Base-by-base conservation (phyloP, 2,113 vertebrate genomes). In the Syngnathus floridae region DNA sequence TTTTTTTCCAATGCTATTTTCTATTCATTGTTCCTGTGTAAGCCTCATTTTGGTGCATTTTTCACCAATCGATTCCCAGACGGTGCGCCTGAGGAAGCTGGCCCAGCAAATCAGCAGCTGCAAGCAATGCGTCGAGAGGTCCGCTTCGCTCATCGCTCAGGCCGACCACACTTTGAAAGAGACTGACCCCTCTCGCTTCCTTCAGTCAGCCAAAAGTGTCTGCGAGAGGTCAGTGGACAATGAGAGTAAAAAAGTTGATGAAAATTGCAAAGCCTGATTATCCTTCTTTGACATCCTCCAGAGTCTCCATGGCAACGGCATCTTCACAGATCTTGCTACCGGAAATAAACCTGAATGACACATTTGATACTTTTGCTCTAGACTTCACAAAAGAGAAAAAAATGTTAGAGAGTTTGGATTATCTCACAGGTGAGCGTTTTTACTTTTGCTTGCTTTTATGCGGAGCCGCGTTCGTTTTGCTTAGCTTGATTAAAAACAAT, bases 301-400 rank as follows among this genome's bases (percentile, higher is more conserved):
- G 97, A 80, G 96, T 99, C 43, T 97, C 94, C 35, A 97, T 99
- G 95, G 97, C 97, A 81, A 98, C 96, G 8, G 93, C 95, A 40
- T 97, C 95, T 2, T 98, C 97, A 54, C 97, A 98, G 83, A 93
- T 98, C 84, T 90, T 99, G 78, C 91, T 99, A 86, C 96, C 96
- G 71, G 95, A 98, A 91, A 98, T 99, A 74, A 99, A 98, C 90
- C 91, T 99, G 80, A 96, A 95, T 0, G 97, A 99, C 84, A 94
- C 93, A 35, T 98, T 99, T 63, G 97, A 98, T 80, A 97, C 94
- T 9, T 97, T 99, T 59, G 94, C 95, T 45, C 87, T 99, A 86
- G 97, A 99, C 90, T 99, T 99, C 82, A 93, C 94, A 45, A 90
- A 95, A 71, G 97, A 99, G 87, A 99, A 98, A 90, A 98, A 99